A percentile compares a stretch with the other conserved stretches of the same genome.
Conservation (phyloP, 2,113 vertebrate genomes). For the Mionectes macconnelli region DNA sequence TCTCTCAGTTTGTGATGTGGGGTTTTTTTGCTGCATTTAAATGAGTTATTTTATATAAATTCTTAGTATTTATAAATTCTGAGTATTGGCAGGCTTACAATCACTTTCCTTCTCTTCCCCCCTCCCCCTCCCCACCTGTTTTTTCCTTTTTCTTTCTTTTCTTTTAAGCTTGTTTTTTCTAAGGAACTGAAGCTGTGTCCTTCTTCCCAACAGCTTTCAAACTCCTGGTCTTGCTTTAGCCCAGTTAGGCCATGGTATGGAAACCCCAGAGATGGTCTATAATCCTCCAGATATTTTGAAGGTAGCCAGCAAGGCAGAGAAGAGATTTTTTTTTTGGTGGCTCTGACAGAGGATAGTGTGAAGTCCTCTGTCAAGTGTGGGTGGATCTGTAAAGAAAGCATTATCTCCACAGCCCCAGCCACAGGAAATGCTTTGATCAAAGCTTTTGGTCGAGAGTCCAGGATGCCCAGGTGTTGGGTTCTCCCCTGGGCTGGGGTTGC, state of each 20-base stretch:
- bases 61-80: background rate
- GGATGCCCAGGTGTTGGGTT: background rate
- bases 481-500: background rate
- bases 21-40: background rate
- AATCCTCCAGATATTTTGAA: background rate
- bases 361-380: accelerated
- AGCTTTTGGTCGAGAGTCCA: background rate
- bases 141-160: background rate
- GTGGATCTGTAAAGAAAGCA: background rate
- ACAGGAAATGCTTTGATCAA: background rate
- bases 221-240: background rate
- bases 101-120: background rate
- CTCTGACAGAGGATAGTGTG: background rate
- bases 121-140: background rate
- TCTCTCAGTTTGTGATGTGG: background rate
- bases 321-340: background rate
- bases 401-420: background rate
- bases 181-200: background rate
- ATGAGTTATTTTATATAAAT: background rate
- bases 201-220: background rate
- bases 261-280: background rate
- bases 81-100: background rate
- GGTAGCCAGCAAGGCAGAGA: background rate
- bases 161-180: background rate
- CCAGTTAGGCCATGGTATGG: background rate